Base-by-base conservation (phyloP, 2,113 vertebrate genomes). In the Guaruba guarouba region DNA sequence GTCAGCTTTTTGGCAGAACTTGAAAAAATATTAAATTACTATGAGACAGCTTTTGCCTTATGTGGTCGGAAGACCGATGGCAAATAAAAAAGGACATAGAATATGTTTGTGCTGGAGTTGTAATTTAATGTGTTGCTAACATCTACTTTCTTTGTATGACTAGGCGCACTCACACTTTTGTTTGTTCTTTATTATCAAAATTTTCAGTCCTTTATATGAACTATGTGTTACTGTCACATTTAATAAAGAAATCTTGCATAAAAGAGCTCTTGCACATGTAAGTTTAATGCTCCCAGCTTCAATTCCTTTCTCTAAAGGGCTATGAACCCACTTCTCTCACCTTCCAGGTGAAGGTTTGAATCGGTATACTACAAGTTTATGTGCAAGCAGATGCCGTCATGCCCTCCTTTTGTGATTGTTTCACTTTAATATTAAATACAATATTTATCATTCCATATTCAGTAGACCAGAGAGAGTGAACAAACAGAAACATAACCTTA, bases 1-100 rank as follows among this genome's bases (percentile, higher is more conserved):
- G 66, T 73, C 66, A 84, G 35, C 19, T 86, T 59, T 93, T 67
- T 93, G 68, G 79, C 31, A 83, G 66, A 90, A 83, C 29, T 63
- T 95, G 41, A 90, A 93, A 91, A 93, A 78, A 62, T 54, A 54
- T 37, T 55, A 88, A 88, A 89, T 86, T 89, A 77, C 76, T 52
- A 11, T 1, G 3, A 91, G 64, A 94, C 86, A 82, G 17, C 16
- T 94, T 83, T 90, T 91, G 41, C 52, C 91, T 88, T 81, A 76
- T 51, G 25, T 75, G 46, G 52, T 78, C 74, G 92, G 73, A 92
- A 94, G 68, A 82, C 91, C 2, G 0, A 93, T 57, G 88, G 70
- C 35, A 94, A 91, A 82, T 81, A 57, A 64, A 82, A 93, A 78
- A 71, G 61, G 35, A 37, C 31, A 46, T 3, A 88, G 43, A 63